Base-by-base conservation (phyloP, 1,140 invertebrate genomes). In the Anoplolepis gracilipes region DNA sequence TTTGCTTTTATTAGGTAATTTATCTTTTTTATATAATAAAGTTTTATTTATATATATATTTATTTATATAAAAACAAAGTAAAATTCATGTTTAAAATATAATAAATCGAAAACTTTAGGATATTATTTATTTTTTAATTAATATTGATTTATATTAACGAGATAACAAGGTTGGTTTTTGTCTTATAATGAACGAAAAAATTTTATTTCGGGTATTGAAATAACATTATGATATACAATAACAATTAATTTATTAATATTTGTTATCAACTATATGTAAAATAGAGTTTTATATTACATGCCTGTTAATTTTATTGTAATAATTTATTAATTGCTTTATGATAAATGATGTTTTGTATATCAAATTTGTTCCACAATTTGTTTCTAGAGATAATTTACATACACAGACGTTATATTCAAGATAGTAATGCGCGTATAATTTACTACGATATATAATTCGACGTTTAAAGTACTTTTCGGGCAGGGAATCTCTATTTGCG, bases 401-500 rank as follows among this genome's bases (percentile, higher is more conserved):
- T 3, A 49, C n/a, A 11, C 8, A 28, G 22, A 6, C 46, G 10
- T 1, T 67, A 67, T 46, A 16, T 25, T 67, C 1, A 2, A 42
- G 7, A 46, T 46, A 13, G 46, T 62, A 30, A 30, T 30, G 5
- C 11, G 13, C 11, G 13, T 65, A 49, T 49, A 49, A 19, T 49
- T 49, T 49, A 49, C 1, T 49, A 19, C 1, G 3, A 49, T 49
- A 49, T 49, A 28, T 57, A 11, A 5, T 46, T n/a, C 10, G 49
- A 81, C n/a, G 30, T 62, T 28, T 79, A 42, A 73, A 42, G 16
- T 46, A 59, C 36, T 1, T 72, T 61, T 72, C 16, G 7, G 11
- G 4, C n/a, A 39, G 25, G 7, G 49, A 72, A 59, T 82, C 67
- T 73, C 39, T 82, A 72, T 72, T 82, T 82, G 25, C 67, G 19